Base-by-base conservation (phyloP, 2,888 invertebrate species). In the Pterobdella sp. region DNA sequence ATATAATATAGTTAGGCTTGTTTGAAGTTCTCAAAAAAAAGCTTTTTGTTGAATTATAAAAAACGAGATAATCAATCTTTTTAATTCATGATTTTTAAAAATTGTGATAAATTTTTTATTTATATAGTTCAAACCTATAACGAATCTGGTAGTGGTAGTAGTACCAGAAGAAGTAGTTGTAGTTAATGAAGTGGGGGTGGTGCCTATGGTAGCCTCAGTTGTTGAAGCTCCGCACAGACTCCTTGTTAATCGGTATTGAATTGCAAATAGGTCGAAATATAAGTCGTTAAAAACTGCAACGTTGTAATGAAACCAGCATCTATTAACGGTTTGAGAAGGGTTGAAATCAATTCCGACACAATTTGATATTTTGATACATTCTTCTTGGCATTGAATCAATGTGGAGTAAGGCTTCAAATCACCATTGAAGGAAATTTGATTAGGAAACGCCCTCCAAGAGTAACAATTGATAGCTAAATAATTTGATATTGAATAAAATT, bases 291-390 rank as follows among this genome's bases (percentile, higher is more conserved):
- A 32, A 37, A 52, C 73, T 14, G 7, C 4, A 4, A 29, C 35
- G 35, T 52, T 63, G 35, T 29, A 56, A 69, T 73, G 73, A 35
- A 68, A 26, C 68, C 68, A 73, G 60, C 73, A 73, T 18, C 29
- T 49, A n/a, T 32, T 3, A 14, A 0, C 42, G 35, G 63, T 3
- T 3, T 56, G 18, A 4, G 31, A 26, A 18, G 68, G 31, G 64
- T 73, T 63, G 69, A 73, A 73, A 63, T 73, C 73, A n/a, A 68
- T 18, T 1, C 63, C 73, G n/a, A 73, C 73, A 31, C 73, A 73
- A 35, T 32, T 49, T 22, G 71, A 63, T 2, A 34, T 56, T 26
- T n/a, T 35, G 60, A 71, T 7, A 36, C 71, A 71, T 1, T 31
- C 32, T 7, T 35, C 36, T 34, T 60, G 34, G 63, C 71, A 71